Percentiles rank a stretch among this genome's conserved stretches.
Evolutionary conservation across 2,797 vertebrate species (phyloP).

Genomic region (Scolopax rusticola): DNA sequence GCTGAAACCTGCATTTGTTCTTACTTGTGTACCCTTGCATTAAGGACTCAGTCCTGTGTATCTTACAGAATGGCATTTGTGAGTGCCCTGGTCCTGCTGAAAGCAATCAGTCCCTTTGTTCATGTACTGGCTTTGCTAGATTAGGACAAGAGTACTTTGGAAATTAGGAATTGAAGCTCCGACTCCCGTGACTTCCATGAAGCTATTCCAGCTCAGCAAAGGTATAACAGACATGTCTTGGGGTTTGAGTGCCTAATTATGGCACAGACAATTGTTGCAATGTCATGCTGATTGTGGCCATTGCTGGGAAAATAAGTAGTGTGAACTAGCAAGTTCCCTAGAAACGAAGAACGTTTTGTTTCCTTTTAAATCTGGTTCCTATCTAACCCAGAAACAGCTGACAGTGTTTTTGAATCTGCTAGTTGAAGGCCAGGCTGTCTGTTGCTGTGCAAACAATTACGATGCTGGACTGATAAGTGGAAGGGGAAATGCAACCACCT

Average conservation of each 20-base stretch:
- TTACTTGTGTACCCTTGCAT: neutral
- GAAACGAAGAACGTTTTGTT: neutral
- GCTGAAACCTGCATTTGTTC: neutral
- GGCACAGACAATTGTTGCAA: neutral
- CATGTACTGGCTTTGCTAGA: neutral
- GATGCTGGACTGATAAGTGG: neutral
- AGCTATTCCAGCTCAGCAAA: neutral
- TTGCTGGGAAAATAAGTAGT: neutral
- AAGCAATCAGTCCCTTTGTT: neutral
- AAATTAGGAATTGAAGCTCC: neutral
- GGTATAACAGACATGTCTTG: neutral
- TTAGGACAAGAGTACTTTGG: neutral
- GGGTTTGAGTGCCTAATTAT: neutral
- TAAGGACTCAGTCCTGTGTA: neutral
- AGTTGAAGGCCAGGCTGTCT: neutral
- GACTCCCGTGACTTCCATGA: neutral
- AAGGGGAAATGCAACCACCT: neutral
- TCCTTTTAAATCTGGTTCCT: neutral
- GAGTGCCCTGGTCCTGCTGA: neutral
- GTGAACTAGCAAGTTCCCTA: neutral
- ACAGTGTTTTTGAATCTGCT: neutral
- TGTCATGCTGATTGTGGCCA: neutral
- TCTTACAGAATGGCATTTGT: neutral
- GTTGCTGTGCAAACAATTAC: neutral
- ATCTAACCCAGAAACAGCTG: neutral